Evolutionary conservation across 2,888 invertebrate species (phyloP), one percentile per base, ranked within the genome.

Genomic region (Phyllotreta cruciferae): DNA sequence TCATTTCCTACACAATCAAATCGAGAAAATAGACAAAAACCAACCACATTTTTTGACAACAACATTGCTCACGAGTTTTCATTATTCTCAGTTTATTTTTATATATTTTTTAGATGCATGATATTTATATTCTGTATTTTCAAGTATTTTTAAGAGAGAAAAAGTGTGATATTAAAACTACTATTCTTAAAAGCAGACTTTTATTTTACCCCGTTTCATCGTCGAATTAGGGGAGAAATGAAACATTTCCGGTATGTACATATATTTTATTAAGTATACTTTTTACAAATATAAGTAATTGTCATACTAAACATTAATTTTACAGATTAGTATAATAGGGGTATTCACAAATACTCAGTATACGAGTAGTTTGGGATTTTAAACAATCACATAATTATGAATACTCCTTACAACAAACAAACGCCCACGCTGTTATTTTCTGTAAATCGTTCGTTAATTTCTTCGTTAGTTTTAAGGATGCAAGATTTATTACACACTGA

Each of bases 111-210:
- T 57, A 50, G 35, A 50, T 49, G 57, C 49, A 57, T 57, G 49
- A 57, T 57, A 57, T 57, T 57, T 57, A 49, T 57, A 57, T 57
- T 49, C 57, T 39, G 57, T 57, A 56, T 56, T 56, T 56, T 56
- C 47, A 56, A 49, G 41, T 57, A 57, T 57, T 57, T 57, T 57
- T 57, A 57, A 57, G 57, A 47, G 39, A 57, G 56, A 56, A 49
- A 45, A 57, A 57, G 57, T 57, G 57, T 57, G 57, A 57, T 57
- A 57, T 57, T 57, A 57, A 57, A 55, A 57, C 38, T 57, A 57
- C 49, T 57, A 57, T 57, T 57, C 57, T 57, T 57, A 57, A 38
- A 41, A 10, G 10, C 37, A n/a, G n/a, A 36, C 11, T 49, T 49
- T 52, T 37, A 52, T 38, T 52, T 6, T 14, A 10, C 11, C 24